These are phyloP conservation scores for Diprion similis DNA, from an alignment of 1,140 invertebrate genomes.

Conservation along the genomic window DNA sequence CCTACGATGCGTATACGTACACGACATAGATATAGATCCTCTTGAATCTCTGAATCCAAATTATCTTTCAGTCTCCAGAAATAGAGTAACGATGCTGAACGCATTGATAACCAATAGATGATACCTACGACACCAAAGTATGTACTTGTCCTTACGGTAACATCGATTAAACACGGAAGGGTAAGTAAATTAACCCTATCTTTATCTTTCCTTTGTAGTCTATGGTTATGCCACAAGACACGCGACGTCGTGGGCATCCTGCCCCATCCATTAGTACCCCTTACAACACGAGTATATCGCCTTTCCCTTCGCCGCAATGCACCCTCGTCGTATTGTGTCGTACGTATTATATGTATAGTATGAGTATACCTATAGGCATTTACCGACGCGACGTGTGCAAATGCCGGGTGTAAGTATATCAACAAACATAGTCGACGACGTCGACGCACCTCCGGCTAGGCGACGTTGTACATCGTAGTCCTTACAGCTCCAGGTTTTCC, in stretches of 20 bases:
- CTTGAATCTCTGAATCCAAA: no score
- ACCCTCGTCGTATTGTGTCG: background rate
- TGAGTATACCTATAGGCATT: no score
- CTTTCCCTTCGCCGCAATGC: background rate
- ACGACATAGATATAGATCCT: no score
- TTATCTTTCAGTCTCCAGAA: no score
- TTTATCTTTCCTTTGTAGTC: slow-evolving; percentile 37
- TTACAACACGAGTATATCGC: background rate
- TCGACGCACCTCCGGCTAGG: background rate
- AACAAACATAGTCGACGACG: background rate
- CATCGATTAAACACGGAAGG: slow-evolving; percentile 20
- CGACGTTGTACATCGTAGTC: background rate
- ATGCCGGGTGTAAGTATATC: no score
- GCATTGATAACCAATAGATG: background rate
- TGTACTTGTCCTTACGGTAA: slow-evolving; percentile 9
- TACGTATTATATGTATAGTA: no score
- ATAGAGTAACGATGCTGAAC: no score
- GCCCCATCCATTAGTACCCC: slow-evolving; percentile 9
- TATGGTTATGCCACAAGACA: slow-evolving; percentile 36
- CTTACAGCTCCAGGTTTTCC: background rate
- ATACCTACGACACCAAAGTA: slow-evolving; percentile 1
- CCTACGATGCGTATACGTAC: no score
- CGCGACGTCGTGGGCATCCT: slow-evolving; percentile 28
- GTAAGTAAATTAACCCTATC: slow-evolving; percentile 41
- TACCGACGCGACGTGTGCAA: no score